phyloP scores from a whole-genome alignment of 2,797 vertebrate species.

The Psittacula echo region DNA sequence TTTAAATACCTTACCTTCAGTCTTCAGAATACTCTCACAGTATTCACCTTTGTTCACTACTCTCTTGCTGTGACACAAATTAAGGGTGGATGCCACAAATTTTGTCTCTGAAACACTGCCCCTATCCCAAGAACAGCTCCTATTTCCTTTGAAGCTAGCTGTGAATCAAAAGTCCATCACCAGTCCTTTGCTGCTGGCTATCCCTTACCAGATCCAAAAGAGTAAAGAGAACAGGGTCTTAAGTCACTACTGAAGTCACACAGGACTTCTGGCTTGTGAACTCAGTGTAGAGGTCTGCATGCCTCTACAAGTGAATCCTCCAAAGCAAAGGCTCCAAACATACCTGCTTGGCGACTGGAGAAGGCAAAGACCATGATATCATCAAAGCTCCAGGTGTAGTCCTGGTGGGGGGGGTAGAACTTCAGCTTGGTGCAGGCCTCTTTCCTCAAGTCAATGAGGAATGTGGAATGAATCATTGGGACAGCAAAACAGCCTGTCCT shows the following conservation, averaged over 20 bases:
- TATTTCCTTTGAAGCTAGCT: neutral
- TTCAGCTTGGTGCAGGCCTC: conserved; percentile 83
- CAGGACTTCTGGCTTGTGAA: neutral
- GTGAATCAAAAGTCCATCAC: neutral
- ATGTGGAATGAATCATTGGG: conserved; percentile 96
- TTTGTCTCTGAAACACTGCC: neutral
- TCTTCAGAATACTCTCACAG: neutral
- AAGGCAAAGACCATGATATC: conserved; percentile 99
- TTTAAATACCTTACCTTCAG: neutral
- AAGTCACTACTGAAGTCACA: neutral
- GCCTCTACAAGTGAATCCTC: neutral
- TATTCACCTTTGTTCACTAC: neutral
- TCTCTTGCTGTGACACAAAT: neutral
- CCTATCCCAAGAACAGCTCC: neutral
- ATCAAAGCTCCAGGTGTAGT: conserved; percentile 97
- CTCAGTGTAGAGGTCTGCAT: neutral
- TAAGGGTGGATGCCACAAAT: neutral
- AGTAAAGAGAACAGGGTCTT: neutral
- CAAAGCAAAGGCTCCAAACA: conserved; percentile 7
- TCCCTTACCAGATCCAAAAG: neutral
- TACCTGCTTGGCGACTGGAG: conserved; percentile 92
- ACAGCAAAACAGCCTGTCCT: conserved; percentile 89
- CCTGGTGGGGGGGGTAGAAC: conserved; percentile 92
- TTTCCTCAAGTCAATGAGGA: conserved; percentile 91
- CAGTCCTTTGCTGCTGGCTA: neutral